A percentile compares a stretch with the other conserved stretches of the same genome.
Evolutionary conservation across 2,797 vertebrate genomes (phyloP).

Genomic region (Urophycis tenuis): DNA sequence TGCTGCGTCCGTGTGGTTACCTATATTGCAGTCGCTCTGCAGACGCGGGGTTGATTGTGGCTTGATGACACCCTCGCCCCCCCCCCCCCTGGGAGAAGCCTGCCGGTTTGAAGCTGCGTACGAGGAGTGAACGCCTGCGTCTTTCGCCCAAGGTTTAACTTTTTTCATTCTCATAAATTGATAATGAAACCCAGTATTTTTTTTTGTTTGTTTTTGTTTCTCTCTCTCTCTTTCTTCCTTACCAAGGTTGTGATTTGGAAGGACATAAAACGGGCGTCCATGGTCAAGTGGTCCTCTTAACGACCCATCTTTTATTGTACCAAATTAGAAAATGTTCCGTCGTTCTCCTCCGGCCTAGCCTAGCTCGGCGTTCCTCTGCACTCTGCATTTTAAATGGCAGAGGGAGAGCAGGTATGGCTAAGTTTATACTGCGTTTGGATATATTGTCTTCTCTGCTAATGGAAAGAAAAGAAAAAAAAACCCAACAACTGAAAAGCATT

Average conservation of each 20-base stretch:
- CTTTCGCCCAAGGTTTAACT: conserved; percentile 2
- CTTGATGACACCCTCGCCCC: not conserved
- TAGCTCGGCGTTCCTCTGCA: not conserved
- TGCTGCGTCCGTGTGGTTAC: not conserved
- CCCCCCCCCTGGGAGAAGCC: not conserved
- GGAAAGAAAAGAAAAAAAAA: too few relatives aligned
- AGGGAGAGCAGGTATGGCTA: not conserved
- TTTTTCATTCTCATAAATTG: not conserved
- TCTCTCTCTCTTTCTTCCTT: not conserved
- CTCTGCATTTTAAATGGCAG: not conserved
- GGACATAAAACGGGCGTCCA: not conserved
- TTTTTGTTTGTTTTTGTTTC: not conserved
- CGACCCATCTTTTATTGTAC: conserved; percentile 3
- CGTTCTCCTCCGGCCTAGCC: not conserved
- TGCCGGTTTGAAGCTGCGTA: not conserved
- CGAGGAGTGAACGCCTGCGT: not conserved
- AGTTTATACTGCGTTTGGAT: not conserved
- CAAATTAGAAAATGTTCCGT: conserved; percentile 17
- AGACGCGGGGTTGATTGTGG: not conserved
- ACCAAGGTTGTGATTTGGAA: conserved; percentile 8
- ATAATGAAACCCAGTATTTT: not conserved
- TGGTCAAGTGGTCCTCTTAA: not conserved
- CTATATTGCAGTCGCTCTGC: not conserved
- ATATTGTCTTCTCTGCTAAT: not conserved
- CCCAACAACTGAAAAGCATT: not conserved